Evolutionary conservation across 2,888 invertebrate genomes (phyloP), one percentile per base, ranked within the genome.

Genomic region (Gymnocheta viridis): DNA sequence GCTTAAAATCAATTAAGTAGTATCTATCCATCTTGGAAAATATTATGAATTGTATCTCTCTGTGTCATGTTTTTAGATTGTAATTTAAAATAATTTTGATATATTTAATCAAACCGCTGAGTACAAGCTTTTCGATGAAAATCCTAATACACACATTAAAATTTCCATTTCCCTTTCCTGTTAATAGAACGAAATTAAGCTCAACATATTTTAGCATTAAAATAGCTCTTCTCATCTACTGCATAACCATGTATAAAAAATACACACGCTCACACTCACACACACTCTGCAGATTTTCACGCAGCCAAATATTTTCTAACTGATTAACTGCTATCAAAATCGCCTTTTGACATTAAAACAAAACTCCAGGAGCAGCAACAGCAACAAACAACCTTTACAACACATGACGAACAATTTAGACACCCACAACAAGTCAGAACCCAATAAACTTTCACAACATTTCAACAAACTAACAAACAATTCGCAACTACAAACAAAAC

Each of bases 341-440:
- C 66, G 67, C 77, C 84, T 72, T 74, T 80, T 84, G 72, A 81
- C 77, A 80, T 77, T 51, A 38, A n/a, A 38, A 51, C 22, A 19
- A 66, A 73, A 66, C 19, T 35, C 35, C 60, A 60, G 29, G 12
- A 70, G 62, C 32, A 60, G 60, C 56, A 38, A 62, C 51, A 49
- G 6, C 27, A 67, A 44, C 24, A 54, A 62, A 62, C 9, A 47
- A 51, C n/a, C 19, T 67, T 32, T 32, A 17, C 56, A 56, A 17
- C 41, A 56, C 49, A 58, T 47, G 9, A 73, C 17, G 32, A 70
- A 54, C 47, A 14, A 58, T 66, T 70, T 83, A 6, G 70, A 80
- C 83, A 80, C 83, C 84, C 84, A 84, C 77, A 80, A 83, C 76
- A 84, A 81, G 60, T 73, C 73, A 47, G 72, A 66, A 62, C 69